These are phyloP conservation scores for Diarsia rubi DNA, from an alignment of 2,888 invertebrate species.

Conservation along the genomic window DNA sequence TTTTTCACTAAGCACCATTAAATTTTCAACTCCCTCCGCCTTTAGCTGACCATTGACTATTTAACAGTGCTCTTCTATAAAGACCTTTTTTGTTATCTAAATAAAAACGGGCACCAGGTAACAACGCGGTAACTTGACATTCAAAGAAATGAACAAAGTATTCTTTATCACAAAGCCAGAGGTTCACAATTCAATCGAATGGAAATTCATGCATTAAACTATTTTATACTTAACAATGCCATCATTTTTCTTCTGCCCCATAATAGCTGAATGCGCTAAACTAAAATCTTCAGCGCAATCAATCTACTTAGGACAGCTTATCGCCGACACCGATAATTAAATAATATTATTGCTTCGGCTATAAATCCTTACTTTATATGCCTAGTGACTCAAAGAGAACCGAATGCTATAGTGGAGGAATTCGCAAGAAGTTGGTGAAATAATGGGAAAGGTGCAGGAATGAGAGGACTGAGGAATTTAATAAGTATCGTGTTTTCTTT, in stretches of 20 bases:
- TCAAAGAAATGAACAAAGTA: slow-evolving; percentile 3
- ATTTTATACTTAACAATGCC: background rate
- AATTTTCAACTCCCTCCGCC: background rate
- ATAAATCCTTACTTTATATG: slow-evolving; percentile 67
- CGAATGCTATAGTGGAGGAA: slow-evolving; percentile 33
- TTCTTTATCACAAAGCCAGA: background rate
- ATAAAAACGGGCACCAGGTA: background rate
- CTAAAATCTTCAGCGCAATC: slow-evolving; percentile 50
- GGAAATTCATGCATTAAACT: background rate
- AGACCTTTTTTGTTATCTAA: background rate
- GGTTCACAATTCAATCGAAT: background rate
- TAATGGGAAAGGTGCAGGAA: slow-evolving; percentile 38
- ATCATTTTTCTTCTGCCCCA: background rate
- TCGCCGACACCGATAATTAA: slow-evolving; percentile 74
- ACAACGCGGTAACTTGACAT: background rate
- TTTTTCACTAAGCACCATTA: background rate
- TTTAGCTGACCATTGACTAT: background rate
- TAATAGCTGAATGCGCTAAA: slow-evolving; percentile 7
- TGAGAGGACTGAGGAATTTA: slow-evolving; percentile 44
- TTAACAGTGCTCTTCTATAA: background rate
- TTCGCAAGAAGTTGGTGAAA: slow-evolving; percentile 20
- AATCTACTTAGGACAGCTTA: slow-evolving; percentile 61
- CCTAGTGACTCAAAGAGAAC: slow-evolving; percentile 51
- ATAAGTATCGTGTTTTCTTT: slow-evolving; percentile 40
- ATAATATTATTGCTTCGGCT: slow-evolving; percentile 70